A percentile compares a stretch with the other conserved stretches of the same genome.
Conservation (phyloP, 2,797 vertebrate species). For the Myotis findleyi region DNA sequence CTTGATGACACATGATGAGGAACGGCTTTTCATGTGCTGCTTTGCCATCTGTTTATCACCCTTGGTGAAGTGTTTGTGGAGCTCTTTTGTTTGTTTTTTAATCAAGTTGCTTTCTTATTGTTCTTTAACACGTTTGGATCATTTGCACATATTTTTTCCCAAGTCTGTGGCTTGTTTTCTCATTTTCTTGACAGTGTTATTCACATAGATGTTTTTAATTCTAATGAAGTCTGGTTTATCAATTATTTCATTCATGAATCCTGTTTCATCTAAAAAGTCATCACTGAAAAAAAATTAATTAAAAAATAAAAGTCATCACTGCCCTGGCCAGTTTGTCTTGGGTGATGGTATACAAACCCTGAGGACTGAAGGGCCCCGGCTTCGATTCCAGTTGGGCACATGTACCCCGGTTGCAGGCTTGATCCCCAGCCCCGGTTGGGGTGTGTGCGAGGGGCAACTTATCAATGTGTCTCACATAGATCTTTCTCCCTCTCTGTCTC, state of each 20-base stretch:
- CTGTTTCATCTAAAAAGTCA: not conserved
- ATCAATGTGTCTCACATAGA: too few relatives aligned
- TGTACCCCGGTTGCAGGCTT: too few relatives aligned
- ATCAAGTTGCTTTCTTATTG: not conserved
- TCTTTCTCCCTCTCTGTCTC: too few relatives aligned
- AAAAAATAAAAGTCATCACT: too few relatives aligned
- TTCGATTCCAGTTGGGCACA: too few relatives aligned
- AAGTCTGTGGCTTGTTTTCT: not conserved
- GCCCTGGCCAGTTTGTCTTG: too few relatives aligned
- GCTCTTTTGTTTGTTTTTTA: not conserved
- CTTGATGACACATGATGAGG: not conserved
- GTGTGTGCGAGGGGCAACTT: too few relatives aligned
- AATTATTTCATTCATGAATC: not conserved
- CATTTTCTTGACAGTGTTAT: not conserved
- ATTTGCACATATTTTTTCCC: not conserved
- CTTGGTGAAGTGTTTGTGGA: not conserved
- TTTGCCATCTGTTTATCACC: not conserved
- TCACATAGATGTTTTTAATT: not conserved
- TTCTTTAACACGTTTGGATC: not conserved
- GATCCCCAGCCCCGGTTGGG: too few relatives aligned
- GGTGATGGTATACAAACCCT: too few relatives aligned
- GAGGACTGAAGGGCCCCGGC: too few relatives aligned
- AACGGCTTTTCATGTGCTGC: not conserved
- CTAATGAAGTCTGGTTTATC: not conserved
- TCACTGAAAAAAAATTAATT: too few relatives aligned